Percentiles rank a stretch among this genome's conserved stretches.
Evolutionary conservation across 53 echinoderm and acorn worm genomes (phyloP).

Genomic region (Luidia sarsii): DNA sequence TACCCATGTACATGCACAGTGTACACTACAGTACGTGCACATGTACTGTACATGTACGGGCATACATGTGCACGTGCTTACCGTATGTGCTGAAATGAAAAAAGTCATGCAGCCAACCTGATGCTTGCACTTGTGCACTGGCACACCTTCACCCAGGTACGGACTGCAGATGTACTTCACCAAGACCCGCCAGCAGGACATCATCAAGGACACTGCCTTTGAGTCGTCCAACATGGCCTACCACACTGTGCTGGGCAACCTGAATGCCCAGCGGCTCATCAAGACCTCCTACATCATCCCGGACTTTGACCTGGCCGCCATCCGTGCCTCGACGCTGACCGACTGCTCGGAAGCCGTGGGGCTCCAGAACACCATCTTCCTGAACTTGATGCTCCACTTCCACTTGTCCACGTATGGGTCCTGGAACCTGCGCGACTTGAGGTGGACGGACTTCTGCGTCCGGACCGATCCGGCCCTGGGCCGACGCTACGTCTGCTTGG

Average conservation of each 20-base stretch:
- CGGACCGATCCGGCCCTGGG: neutral
- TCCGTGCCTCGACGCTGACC: conserved; percentile 24
- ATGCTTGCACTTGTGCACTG: no score
- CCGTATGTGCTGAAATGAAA: no score
- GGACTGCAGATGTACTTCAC: conserved; percentile 47
- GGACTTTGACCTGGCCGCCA: conserved; percentile 43
- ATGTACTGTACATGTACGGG: no score
- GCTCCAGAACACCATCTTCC: conserved; percentile 37
- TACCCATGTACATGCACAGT: no score
- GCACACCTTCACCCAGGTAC: no score
- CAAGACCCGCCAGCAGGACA: conserved; percentile 11
- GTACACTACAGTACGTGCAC: no score
- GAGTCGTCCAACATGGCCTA: conserved; percentile 1
- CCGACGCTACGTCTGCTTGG: conserved; percentile 26
- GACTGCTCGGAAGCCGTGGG: conserved; percentile 27
- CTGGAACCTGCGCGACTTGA: conserved; percentile 40
- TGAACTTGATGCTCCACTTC: conserved; percentile 38
- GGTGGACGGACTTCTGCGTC: conserved; percentile 22
- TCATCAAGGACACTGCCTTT: neutral
- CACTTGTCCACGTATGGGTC: conserved; percentile 9
- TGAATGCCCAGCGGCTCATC: neutral
- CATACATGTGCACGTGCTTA: no score
- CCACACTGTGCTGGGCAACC: neutral
- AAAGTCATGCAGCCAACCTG: no score
- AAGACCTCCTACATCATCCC: neutral